These are phyloP conservation scores for Rhizoglyphus robini DNA, from an alignment of 1,140 invertebrate species.

Conservation along the genomic window DNA sequence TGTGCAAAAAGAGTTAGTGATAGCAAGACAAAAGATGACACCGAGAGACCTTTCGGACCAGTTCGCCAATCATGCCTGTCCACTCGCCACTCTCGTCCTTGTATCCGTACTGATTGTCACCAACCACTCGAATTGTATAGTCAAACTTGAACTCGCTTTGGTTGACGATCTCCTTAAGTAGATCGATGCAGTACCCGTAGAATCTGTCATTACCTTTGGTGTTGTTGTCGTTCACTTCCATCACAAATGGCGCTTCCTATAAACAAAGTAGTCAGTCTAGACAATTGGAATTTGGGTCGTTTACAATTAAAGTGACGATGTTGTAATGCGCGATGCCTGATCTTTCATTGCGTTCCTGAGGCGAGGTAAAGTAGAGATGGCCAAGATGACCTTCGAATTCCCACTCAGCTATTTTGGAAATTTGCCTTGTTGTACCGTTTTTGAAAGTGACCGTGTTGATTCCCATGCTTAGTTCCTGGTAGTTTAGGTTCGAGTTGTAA, in stretches of 20 bases:
- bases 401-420: slow-evolving; percentile 50
- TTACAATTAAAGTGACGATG: slow-evolving; percentile 23
- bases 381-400: slow-evolving; percentile 42
- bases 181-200: slow-evolving; percentile 82
- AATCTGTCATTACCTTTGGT: slow-evolving; percentile 39
- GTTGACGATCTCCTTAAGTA: slow-evolving; percentile 59
- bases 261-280: slow-evolving; percentile 12
- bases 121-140: slow-evolving; percentile 63
- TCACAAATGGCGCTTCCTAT: slow-evolving; percentile 30
- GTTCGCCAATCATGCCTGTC: slow-evolving; percentile 80
- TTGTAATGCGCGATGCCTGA: slow-evolving; percentile 14
- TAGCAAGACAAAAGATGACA: neutral
- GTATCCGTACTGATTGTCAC: slow-evolving; percentile 65
- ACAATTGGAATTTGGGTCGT: neutral
- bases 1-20: slow-evolving; percentile 26
- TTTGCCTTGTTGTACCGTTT: slow-evolving; percentile 38
- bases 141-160: slow-evolving; percentile 49
- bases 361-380: slow-evolving; percentile 16
- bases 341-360: slow-evolving; percentile 5
- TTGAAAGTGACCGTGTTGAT: slow-evolving; percentile 44
- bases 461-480: slow-evolving; percentile 54
- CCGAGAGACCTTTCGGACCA: slow-evolving; percentile 73
- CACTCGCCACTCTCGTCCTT: slow-evolving; percentile 49
- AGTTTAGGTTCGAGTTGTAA: slow-evolving; percentile 49
- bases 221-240: slow-evolving; percentile 22